Evolutionary conservation across 2,113 vertebrate species (phyloP), one percentile per base, ranked within the genome.

Genomic region (Turdus rufiventris): DNA sequence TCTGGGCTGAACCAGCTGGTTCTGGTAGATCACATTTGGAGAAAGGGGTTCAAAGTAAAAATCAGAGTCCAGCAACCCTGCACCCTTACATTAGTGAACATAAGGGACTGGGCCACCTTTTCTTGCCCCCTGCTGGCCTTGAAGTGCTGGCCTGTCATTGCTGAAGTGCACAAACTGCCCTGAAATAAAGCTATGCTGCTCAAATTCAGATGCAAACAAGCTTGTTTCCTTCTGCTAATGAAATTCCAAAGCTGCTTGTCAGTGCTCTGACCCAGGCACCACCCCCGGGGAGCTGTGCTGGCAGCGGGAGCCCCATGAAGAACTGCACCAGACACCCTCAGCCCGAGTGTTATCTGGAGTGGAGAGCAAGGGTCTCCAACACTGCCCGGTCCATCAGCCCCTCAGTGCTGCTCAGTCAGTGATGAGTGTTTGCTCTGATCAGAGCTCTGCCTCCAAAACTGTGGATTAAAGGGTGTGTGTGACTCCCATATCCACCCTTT

Each of bases 291-390:
- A 58, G 62, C 43, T 36, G 38, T 28, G 40, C 33, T 56, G 71
- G 63, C 53, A 73, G 58, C 1, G 0, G 60, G 65, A 77, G 42
- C 36, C 28, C 45, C 25, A 15, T 0, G 0, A 25, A 10, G 36
- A 20, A 21, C 68, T 29, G 43, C 38, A 36, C 21, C 29, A 25
- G n/a, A 31, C 25, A 36, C 19, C 21, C 12, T 15, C n/a, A 73
- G 34, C 34, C 34, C 1, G 0, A 18, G 24, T 11, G 25, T 29
- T 19, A 13, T 18, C 54, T 18, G 79, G 12, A 36, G 5, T 8
- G 19, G 38, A 43, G 3, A 74, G 23, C 23, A 51, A 48, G 38
- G 43, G 38, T 38, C 61, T 38, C 84, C 56, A 36, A n/a, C 67
- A 26, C 25, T 53, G 10, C 65, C 42, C 0, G 0, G 7, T 10